Evolutionary conservation across 2,888 invertebrate species (phyloP), one percentile per base, ranked within the genome.

Genomic region (Sycophila texana): DNA sequence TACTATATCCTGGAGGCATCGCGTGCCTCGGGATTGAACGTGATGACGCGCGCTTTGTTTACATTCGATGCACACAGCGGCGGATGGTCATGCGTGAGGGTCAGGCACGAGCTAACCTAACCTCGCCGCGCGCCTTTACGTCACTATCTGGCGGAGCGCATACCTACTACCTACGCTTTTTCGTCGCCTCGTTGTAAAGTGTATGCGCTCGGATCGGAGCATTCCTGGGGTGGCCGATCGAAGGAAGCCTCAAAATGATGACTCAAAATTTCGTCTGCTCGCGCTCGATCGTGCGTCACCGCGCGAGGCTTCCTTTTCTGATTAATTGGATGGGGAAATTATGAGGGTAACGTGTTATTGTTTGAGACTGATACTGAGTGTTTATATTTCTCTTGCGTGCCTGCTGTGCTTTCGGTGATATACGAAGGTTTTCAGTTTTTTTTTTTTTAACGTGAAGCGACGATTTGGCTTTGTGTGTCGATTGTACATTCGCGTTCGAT

Each of bases 41-140:
- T 57, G n/a, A 16, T 20, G 57, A 57, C 57, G 20, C 18, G 39
- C 18, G 12, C 61, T 70, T 63, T 74, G 70, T 79, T 79, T 79
- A 79, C 74, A 65, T 74, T 39, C n/a, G 5, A 70, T 51, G 49
- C 58, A 53, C 70, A 65, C 63, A 61, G 73, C 77, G 53, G 22
- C 22, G 26, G 1, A 26, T 1, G 26, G 3, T 26, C 20, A 16
- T 22, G 5, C 20, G 22, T 10, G 39, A 10, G 39, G 10, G 53
- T 1, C n/a, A n/a, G n/a, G 20, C 14, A 20, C 16, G 30, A 30
- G n/a, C 53, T 67, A 73, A 79, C 70, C 74, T 79, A 53, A 74
- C 68, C 63, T 72, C 60, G 47, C 5, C 10, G 61, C 16, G 30
- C 47, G 22, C 39, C 47, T 55, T 49, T 57, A 60, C 71, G 55